These are phyloP conservation scores for Pristiophorus japonicus DNA, from an alignment of 2,113 vertebrate genomes.

Conservation along the genomic window DNA sequence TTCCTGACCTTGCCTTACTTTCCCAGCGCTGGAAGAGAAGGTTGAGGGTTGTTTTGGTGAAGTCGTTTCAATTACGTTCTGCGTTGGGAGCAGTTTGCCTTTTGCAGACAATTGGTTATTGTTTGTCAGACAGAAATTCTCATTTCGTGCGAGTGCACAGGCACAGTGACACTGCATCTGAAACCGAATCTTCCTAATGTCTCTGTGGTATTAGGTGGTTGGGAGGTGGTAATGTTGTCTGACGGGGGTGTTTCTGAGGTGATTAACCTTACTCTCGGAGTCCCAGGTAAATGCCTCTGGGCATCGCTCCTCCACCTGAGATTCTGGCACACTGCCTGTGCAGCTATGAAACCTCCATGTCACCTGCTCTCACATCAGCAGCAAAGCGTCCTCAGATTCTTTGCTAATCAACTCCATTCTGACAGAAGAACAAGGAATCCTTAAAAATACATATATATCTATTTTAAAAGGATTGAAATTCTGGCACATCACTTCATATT, in stretches of 20 bases:
- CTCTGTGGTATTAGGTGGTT: slow-evolving; percentile 14
- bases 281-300: slow-evolving; percentile 14
- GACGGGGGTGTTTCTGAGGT: slow-evolving; percentile 20
- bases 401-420: not conserved
- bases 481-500: not conserved
- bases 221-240: slow-evolving; percentile 25
- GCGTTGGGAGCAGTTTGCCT: not conserved
- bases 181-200: slow-evolving; percentile 26
- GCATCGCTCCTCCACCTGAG: slow-evolving; percentile 15
- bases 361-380: not conserved
- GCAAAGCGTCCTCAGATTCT: not conserved
- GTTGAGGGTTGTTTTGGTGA: not conserved
- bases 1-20: not conserved
- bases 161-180: not conserved
- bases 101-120: slow-evolving; percentile 15
- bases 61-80: slow-evolving; percentile 10
- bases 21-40: slow-evolving; percentile 2
- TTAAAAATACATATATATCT: not conserved
- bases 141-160: slow-evolving; percentile 25
- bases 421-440: not conserved
- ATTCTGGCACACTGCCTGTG: slow-evolving; percentile 27
- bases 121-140: not conserved
- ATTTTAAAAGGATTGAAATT: not conserved
- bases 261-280: slow-evolving; percentile 14
- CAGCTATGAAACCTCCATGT: not conserved